phyloP scores from a whole-genome alignment of 2,888 invertebrate species.

The Dynastes maya region DNA sequence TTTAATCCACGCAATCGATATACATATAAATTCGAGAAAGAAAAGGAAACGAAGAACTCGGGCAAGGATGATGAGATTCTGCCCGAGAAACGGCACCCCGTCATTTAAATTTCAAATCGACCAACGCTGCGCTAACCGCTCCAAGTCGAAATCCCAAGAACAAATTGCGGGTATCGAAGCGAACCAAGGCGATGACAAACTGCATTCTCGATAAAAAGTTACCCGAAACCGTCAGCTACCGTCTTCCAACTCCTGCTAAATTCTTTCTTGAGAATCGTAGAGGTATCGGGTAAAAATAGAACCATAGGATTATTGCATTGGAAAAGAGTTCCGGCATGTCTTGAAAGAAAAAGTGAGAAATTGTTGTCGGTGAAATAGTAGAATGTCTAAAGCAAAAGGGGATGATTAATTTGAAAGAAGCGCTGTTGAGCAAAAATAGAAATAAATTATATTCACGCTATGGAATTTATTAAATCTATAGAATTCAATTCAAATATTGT shows the following conservation, averaged over 20 bases:
- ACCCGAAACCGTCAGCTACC: background rate
- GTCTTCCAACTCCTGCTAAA: background rate
- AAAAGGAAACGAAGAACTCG: background rate
- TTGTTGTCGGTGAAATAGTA: no score
- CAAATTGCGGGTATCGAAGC: constrained; percentile 27
- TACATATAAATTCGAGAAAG: background rate
- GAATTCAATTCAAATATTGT: no score
- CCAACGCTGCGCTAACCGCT: background rate
- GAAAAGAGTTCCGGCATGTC: no score
- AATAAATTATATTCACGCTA: no score
- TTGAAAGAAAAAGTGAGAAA: no score
- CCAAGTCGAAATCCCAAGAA: constrained; percentile 17
- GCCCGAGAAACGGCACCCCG: background rate
- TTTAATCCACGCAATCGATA: no score
- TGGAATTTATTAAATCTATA: no score
- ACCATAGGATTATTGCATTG: background rate
- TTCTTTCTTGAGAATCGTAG: background rate
- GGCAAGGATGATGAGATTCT: no score
- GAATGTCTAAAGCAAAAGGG: no score
- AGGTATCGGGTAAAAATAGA: background rate
- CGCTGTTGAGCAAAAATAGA: no score
- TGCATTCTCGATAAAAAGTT: constrained; percentile 25
- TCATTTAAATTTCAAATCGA: constrained; percentile 41
- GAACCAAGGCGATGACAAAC: constrained; percentile 35
- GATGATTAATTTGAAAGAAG: no score